Evolutionary conservation across 23 tunicate genomes (phyloP).

Genomic region (Clavelina lepadiformis): DNA sequence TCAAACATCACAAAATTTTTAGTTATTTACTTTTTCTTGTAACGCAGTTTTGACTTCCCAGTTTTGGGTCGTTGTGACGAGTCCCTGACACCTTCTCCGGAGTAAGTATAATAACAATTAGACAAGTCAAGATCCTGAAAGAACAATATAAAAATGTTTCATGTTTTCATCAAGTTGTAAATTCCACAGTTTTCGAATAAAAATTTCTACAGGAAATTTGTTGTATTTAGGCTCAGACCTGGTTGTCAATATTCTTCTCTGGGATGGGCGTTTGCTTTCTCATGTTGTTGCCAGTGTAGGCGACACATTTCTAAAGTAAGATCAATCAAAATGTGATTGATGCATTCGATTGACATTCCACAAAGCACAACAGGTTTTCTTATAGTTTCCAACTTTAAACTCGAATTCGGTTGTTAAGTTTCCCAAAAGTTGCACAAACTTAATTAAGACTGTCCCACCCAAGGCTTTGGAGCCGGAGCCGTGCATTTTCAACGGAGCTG

Average conservation of each 20-base stretch:
- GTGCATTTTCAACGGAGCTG: too few species aligned
- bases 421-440: too few species aligned
- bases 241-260: constrained; percentile 24
- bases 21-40: constrained; percentile 32
- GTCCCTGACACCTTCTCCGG: constrained; percentile 37
- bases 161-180: too few species aligned
- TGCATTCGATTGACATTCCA: too few species aligned
- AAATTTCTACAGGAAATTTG: too few species aligned
- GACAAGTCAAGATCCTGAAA: constrained; percentile 54
- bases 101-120: constrained; percentile 30
- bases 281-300: constrained; percentile 97
- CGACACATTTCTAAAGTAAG: constrained; percentile 55
- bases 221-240: constrained; percentile 7
- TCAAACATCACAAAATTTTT: neutral
- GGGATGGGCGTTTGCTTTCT: constrained; percentile 49
- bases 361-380: too few species aligned
- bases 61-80: constrained; percentile 21
- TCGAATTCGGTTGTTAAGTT: too few species aligned
- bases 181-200: too few species aligned
- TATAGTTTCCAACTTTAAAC: too few species aligned
- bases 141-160: neutral
- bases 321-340: too few species aligned
- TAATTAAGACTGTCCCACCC: too few species aligned
- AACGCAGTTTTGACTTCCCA: constrained; percentile 24
- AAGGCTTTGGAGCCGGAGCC: too few species aligned